Evolutionary conservation across 2,113 vertebrate genomes (phyloP), one percentile per base, ranked within the genome.

Genomic region (Psittacara wagleri): DNA sequence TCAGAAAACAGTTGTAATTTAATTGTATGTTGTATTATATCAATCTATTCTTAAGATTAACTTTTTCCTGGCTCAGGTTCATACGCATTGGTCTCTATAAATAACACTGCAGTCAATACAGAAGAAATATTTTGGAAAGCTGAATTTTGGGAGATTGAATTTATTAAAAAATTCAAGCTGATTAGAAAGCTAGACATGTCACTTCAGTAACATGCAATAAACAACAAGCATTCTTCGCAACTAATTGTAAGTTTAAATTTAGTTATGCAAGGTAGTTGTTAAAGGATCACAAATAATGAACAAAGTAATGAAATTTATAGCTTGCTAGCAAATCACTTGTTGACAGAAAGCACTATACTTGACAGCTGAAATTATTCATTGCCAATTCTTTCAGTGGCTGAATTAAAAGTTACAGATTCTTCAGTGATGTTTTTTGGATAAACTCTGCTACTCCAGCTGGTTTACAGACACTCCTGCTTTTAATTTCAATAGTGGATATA

Each of bases 301-400:
- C 72, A 95, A 90, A 94, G 94, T 96, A 95, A 93, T 92, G 83
- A 67, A 95, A 96, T 96, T 88, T 95, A 78, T 74, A 90, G 80
- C 88, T 68, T 88, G 82, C 92, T 96, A 90, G 64, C 83, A 83
- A 85, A 88, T 93, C 88, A 83, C n/a, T 83, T 88, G 85, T 80
- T 94, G 83, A 94, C 85, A 93, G 85, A 93, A 93, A 87, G 57
- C 8, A 3, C 62, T 93, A 22, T 46, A 28, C 68, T 93, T 95
- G 90, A 93, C 82, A 88, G 54, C 54, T 96, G 93, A 63, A 86
- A 68, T 96, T 92, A 83, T 28, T 95, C 78, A 77, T 59, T 88
- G 70, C 87, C 75, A 93, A 2, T 90, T 83, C 79, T 86, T 88
- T 78, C 86, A 81, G 48, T 35, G 67, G 37, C 25, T 75, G 77